Conservation (phyloP, 2,113 vertebrate genomes). For the Tor tambroides region DNA sequence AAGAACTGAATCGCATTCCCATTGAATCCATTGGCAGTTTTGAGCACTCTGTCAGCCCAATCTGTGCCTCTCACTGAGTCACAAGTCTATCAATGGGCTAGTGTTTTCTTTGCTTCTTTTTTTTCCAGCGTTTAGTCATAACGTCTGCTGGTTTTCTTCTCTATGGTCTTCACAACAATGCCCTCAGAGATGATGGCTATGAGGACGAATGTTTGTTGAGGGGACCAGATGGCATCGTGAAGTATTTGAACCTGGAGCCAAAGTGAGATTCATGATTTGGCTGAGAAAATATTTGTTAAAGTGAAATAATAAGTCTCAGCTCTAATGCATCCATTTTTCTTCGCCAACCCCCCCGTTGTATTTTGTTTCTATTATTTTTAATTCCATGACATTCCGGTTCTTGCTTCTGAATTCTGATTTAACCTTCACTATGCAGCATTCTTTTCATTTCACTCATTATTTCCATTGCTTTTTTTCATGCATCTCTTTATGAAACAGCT, state of each 20-base stretch:
- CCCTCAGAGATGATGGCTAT: constrained; percentile 24
- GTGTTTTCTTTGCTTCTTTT: constrained; percentile 9
- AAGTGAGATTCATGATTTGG: constrained; percentile 14
- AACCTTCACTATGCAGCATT: background rate
- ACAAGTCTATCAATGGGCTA: constrained; percentile 52
- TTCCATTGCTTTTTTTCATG: background rate
- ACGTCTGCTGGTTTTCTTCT: constrained; percentile 45
- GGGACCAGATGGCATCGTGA: constrained; percentile 45
- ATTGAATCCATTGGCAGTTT: constrained; percentile 33
- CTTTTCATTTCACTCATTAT: constrained; percentile 11
- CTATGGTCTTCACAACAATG: constrained; percentile 43
- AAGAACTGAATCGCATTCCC: constrained; percentile 23
- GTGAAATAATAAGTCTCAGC: background rate
- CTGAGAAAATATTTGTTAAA: background rate
- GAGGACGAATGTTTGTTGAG: constrained; percentile 35
- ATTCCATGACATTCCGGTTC: background rate
- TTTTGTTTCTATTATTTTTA: background rate
- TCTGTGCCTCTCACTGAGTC: constrained; percentile 47
- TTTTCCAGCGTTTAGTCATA: constrained; percentile 45
- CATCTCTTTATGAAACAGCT: background rate
- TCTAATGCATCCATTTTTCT: background rate
- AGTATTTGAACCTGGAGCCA: constrained; percentile 42
- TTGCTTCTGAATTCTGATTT: background rate
- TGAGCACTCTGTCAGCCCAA: constrained; percentile 30
- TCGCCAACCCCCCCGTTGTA: too few species aligned